phyloP scores from a whole-genome alignment of 2,888 invertebrate genomes.

The Dastarcus helophoroides region DNA sequence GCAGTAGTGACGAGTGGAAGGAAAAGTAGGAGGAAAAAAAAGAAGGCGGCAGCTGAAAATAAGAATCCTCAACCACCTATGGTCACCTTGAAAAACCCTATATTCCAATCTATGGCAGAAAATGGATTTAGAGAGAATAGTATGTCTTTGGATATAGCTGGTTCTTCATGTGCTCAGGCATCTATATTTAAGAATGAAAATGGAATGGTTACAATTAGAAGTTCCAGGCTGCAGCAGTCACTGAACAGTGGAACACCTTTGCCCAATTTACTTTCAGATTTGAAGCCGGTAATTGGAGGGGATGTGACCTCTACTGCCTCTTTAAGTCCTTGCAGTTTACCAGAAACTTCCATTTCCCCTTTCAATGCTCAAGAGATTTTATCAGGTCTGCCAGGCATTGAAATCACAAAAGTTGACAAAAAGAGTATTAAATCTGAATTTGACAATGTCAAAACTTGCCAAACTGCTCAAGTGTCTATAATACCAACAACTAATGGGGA shows the following conservation, averaged over 20 bases:
- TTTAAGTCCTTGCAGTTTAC: conserved; percentile 12
- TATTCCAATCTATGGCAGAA: conserved; percentile 47
- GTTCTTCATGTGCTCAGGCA: conserved; percentile 41
- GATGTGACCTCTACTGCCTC: conserved; percentile 16
- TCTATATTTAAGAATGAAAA: conserved; percentile 59
- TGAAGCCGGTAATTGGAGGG: conserved; percentile 26
- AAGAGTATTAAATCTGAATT: conserved; percentile 21
- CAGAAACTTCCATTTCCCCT: conserved; percentile 17
- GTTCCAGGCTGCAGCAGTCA: conserved; percentile 47
- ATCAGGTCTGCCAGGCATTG: conserved; percentile 35
- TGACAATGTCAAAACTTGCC: conserved; percentile 25
- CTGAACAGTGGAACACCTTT: conserved; percentile 20
- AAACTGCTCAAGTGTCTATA: conserved; percentile 35
- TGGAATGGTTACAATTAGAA: conserved; percentile 77
- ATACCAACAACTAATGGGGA: conserved; percentile 31
- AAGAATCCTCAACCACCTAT: conserved; percentile 41
- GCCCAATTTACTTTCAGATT: conserved; percentile 23
- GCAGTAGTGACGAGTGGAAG: conserved; percentile 19
- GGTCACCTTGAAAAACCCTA: conserved; percentile 68
- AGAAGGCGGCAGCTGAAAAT: conserved; percentile 23
- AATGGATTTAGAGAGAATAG: conserved; percentile 36
- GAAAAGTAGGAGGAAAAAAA: conserved; percentile 43
- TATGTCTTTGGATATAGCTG: conserved; percentile 18
- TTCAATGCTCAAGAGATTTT: conserved; percentile 35
- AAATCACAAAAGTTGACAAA: conserved; percentile 36